Evolutionary conservation across 2,888 invertebrate genomes (phyloP), one percentile per base, ranked within the genome.

Genomic region (Alloplasta piceator): DNA sequence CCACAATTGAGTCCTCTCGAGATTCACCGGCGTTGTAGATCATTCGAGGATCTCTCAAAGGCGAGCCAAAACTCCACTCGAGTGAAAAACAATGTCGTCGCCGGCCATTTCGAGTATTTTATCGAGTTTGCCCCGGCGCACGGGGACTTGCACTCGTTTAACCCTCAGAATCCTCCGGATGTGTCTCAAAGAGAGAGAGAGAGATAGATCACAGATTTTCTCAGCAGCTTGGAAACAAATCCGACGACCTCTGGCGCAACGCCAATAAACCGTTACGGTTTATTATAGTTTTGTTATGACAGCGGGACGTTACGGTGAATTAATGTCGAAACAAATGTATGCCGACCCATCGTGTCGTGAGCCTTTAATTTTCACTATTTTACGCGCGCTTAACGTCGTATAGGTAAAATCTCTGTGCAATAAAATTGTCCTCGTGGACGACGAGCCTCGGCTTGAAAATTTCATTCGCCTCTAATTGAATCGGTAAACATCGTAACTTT

Each of bases 281-380:
- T 91, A 91, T 92, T 91, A 92, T 92, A 92, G 92, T 90, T 91
- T 91, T 92, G 91, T 92, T 92, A 91, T 92, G 91, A 92, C 92
- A 91, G 88, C 84, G 84, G 84, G 86, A 86, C 87, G 89, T 89
- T 90, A 86, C 89, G 90, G 89, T 91, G 89, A 91, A 92, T 92
- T 91, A 92, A 92, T 91, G 91, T 87, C 86, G 90, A 91, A 91
- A 90, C 91, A 90, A 91, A 91, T 91, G 91, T 90, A 91, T 91
- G 26, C 26, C 87, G 87, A 84, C 46, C 64, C 70, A 60, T 61
- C 71, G 26, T 26, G 26, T 38, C 58, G 50, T 60, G 26, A 26
- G 58, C 74, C 74, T 75, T 60, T 26, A 16, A 36, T 67, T 50
- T 43, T 36, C 26, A 26, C 26, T 26, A 26, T 26, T 26, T 26